Conservation (phyloP, 1,140 invertebrate genomes). For the Drosophila repletoides region DNA sequence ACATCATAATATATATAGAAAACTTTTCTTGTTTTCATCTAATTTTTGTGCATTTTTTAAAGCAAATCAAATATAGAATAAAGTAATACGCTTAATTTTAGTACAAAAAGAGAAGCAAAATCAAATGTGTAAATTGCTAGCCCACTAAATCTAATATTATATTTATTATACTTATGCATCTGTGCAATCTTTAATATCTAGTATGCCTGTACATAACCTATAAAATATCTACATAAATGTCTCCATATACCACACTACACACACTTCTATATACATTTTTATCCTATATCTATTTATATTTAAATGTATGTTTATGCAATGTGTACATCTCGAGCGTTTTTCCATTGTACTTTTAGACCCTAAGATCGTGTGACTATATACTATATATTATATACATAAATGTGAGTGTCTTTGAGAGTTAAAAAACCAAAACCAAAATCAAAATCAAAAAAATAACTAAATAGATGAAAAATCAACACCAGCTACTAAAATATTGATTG, state of each 20-base stretch:
- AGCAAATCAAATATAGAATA: slow-evolving; percentile 25
- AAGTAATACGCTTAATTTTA: slow-evolving; percentile 73
- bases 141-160: slow-evolving; percentile 62
- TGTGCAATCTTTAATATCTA: slow-evolving; percentile 23
- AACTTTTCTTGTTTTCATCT: slow-evolving; percentile 20
- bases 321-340: slow-evolving; percentile 18
- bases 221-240: slow-evolving; percentile 27
- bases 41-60: slow-evolving; percentile 38
- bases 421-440: slow-evolving; percentile 22
- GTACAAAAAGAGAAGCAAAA: slow-evolving; percentile 59
- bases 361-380: slow-evolving; percentile 36
- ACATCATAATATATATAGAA: slow-evolving; percentile 2
- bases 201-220: slow-evolving; percentile 16
- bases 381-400: slow-evolving; percentile 55
- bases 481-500: slow-evolving; percentile 42
- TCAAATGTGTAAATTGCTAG: slow-evolving; percentile 61
- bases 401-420: slow-evolving; percentile 70
- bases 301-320: no score
- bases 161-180: slow-evolving; percentile 42
- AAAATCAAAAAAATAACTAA: slow-evolving; percentile 10
- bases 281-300: slow-evolving; percentile 32
- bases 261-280: slow-evolving; percentile 17
- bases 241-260: slow-evolving; percentile 16
- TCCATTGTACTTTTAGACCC: slow-evolving; percentile 26
- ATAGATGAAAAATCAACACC: slow-evolving; percentile 38